Evolutionary conservation across 2,888 invertebrate genomes (phyloP).

Genomic region (Erpobdella octoculata): DNA sequence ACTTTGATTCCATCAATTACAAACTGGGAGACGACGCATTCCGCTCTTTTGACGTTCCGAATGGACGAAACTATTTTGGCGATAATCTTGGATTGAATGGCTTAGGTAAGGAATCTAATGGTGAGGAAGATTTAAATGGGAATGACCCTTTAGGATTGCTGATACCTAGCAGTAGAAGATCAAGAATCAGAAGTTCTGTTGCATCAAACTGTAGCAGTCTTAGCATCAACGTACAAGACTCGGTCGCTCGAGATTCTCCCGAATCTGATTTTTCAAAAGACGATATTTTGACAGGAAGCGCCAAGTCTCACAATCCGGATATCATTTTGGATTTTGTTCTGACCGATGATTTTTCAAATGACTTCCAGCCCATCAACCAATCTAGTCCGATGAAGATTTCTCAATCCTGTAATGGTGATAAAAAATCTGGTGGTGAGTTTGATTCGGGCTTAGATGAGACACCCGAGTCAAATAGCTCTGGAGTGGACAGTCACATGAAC

Average conservation of each 20-base stretch:
- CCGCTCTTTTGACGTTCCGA: too few species aligned
- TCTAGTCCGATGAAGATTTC: not conserved
- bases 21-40: not conserved
- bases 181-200: not conserved
- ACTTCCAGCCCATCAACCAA: not conserved
- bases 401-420: not conserved
- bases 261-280: not conserved
- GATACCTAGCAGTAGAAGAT: too few species aligned
- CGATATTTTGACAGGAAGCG: not conserved
- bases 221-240: not conserved
- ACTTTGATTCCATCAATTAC: not conserved
- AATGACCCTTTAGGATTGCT: too few species aligned
- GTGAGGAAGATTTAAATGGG: too few species aligned
- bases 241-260: not conserved
- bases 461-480: too few species aligned
- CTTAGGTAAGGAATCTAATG: too few species aligned
- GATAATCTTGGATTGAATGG: too few species aligned
- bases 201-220: not conserved
- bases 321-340: not conserved
- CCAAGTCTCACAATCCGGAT: not conserved
- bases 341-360: not conserved
- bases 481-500: too few species aligned
- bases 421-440: not conserved
- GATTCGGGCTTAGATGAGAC: too few species aligned
- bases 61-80: too few species aligned